Conservation (phyloP, 35 echinoderm and acorn worm species). For the Hemicentrotus pulcherrimus region DNA sequence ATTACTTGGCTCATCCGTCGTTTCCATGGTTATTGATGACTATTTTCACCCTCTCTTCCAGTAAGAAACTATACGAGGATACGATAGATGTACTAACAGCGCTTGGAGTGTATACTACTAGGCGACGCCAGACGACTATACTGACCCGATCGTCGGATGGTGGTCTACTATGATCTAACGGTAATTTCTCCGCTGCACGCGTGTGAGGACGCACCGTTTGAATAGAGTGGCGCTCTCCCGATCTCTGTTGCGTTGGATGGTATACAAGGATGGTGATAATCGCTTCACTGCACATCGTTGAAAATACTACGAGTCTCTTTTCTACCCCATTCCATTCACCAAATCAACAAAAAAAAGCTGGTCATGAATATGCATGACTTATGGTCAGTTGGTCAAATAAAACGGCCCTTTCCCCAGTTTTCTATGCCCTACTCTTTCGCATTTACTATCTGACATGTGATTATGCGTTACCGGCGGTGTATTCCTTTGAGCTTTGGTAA, state of each 20-base stretch:
- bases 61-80: not conserved
- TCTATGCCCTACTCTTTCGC: no score
- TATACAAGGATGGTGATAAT: no score
- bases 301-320: not conserved
- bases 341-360: not conserved
- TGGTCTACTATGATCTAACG: not conserved
- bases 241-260: no score
- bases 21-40: slow-evolving; percentile 27
- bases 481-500: no score
- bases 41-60: not conserved
- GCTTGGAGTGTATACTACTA: not conserved
- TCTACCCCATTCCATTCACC: not conserved
- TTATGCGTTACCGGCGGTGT: no score
- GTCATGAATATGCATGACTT: not conserved
- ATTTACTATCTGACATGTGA: no score
- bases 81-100: not conserved
- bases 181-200: no score
- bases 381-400: not conserved
- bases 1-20: not conserved
- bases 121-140: not conserved
- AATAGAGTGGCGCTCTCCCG: not conserved
- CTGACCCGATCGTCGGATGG: not conserved
- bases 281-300: not conserved
- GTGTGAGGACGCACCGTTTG: not conserved
- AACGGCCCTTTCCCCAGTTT: no score